Evolutionary conservation across 2,888 invertebrate species (phyloP).

Genomic region (Mantis religiosa): DNA sequence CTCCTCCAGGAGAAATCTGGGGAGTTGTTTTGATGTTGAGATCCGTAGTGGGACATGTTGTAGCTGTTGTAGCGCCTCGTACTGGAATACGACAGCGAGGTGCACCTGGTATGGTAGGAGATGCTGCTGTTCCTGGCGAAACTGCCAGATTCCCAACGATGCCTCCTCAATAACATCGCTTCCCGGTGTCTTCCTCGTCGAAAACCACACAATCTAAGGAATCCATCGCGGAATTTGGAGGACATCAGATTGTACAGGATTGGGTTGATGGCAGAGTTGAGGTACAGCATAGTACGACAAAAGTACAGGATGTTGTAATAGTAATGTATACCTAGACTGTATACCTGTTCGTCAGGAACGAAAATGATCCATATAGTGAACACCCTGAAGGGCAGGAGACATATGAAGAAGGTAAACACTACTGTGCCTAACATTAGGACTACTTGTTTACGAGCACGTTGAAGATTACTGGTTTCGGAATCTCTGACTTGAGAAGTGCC

Average conservation of each 20-base stretch:
- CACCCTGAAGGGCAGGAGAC: constrained; percentile 83
- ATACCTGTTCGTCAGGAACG: constrained; percentile 58
- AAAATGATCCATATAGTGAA: constrained; percentile 84
- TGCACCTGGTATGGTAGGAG: constrained; percentile 31
- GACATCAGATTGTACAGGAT: constrained; percentile 89
- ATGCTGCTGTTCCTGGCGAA: constrained; percentile 14
- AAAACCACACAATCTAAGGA: constrained; percentile 61
- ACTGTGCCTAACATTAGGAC: constrained; percentile 87
- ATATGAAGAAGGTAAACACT: constrained; percentile 85
- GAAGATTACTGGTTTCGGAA: background rate
- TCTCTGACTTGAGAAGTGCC: constrained; percentile 2
- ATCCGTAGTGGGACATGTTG: background rate
- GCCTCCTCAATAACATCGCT: constrained; percentile 23
- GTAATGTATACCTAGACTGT: constrained; percentile 68
- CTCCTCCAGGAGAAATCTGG: constrained; percentile 34
- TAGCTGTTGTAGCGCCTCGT: constrained; percentile 19
- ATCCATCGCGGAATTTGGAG: constrained; percentile 82
- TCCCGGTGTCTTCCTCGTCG: constrained; percentile 31
- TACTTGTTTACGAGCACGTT: constrained; percentile 40
- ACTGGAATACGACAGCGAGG: constrained; percentile 33
- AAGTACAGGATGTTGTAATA: constrained; percentile 82
- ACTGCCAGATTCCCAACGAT: background rate
- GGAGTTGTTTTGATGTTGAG: constrained; percentile 23
- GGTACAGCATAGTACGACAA: constrained; percentile 80
- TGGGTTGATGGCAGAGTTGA: constrained; percentile 88